These are phyloP conservation scores for Etheostoma spectabile DNA, from an alignment of 2,113 vertebrate genomes.

Conservation along the genomic window DNA sequence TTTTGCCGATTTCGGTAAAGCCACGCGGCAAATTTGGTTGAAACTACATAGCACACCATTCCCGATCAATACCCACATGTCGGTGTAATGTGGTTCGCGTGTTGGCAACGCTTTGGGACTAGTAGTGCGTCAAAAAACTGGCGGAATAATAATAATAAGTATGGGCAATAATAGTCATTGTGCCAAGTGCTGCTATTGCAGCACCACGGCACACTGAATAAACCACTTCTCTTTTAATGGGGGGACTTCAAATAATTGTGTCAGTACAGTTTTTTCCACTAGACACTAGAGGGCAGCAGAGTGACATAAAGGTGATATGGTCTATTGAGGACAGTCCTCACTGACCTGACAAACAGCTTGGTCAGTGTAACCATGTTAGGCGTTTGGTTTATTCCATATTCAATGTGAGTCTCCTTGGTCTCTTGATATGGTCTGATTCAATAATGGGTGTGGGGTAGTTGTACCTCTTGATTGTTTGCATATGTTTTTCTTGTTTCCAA, in stretches of 20 bases:
- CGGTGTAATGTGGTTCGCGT: too few relatives aligned
- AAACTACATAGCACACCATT: too few relatives aligned
- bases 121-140: too few relatives aligned
- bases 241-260: not conserved
- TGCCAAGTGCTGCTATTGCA: too few relatives aligned
- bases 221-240: not conserved
- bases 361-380: not conserved
- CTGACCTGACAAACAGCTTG: not conserved
- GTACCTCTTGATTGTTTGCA: not conserved
- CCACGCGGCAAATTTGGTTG: too few relatives aligned
- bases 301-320: not conserved
- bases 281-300: slow-evolving; percentile 66
- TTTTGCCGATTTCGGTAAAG: too few relatives aligned
- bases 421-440: not conserved
- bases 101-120: too few relatives aligned
- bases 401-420: not conserved
- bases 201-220: too few relatives aligned
- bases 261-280: not conserved
- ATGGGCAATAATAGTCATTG: too few relatives aligned
- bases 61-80: too few relatives aligned
- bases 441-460: not conserved
- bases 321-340: not conserved
- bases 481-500: not conserved
- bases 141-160: too few relatives aligned
- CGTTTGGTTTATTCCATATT: not conserved